phyloP scores from a whole-genome alignment of 1,140 invertebrate genomes.

The Tribolium madens region DNA sequence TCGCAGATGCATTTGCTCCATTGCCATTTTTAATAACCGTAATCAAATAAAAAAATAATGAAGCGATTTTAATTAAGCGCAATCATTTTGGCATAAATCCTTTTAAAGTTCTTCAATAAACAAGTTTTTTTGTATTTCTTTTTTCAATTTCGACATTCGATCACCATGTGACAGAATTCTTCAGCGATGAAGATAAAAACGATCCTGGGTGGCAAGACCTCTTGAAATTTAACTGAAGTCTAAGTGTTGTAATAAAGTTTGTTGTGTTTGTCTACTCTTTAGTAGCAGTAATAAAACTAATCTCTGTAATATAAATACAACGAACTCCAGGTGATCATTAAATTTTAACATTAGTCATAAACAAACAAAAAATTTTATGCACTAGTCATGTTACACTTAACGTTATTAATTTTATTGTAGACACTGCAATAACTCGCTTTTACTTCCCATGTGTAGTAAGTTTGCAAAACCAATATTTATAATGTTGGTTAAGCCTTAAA shows the following conservation, averaged over 20 bases:
- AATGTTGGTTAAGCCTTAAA: too few species aligned
- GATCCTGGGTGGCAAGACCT: background rate
- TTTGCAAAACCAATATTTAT: too few species aligned
- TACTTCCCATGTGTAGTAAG: too few species aligned
- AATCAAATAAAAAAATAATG: background rate
- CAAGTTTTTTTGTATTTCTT: too few species aligned
- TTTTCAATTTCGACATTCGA: too few species aligned
- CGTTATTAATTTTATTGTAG: background rate
- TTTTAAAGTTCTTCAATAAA: too few species aligned
- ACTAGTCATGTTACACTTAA: background rate
- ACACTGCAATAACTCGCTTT: background rate
- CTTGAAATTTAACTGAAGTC: background rate
- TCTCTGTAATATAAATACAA: background rate
- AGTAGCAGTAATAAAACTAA: background rate
- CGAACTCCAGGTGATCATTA: background rate
- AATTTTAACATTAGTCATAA: background rate
- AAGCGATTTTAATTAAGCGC: background rate
- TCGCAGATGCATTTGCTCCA: slow-evolving; percentile 4
- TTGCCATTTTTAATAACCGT: slow-evolving; percentile 25
- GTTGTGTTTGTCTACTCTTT: background rate
- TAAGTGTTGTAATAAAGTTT: background rate
- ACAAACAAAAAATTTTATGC: background rate
- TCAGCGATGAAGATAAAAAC: background rate
- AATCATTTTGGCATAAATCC: background rate
- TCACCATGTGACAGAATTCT: background rate